Percentiles rank a stretch among this genome's conserved stretches.
Evolutionary conservation across 92 coral and sea anemone species (phyloP).

Genomic region (Porites rus): DNA sequence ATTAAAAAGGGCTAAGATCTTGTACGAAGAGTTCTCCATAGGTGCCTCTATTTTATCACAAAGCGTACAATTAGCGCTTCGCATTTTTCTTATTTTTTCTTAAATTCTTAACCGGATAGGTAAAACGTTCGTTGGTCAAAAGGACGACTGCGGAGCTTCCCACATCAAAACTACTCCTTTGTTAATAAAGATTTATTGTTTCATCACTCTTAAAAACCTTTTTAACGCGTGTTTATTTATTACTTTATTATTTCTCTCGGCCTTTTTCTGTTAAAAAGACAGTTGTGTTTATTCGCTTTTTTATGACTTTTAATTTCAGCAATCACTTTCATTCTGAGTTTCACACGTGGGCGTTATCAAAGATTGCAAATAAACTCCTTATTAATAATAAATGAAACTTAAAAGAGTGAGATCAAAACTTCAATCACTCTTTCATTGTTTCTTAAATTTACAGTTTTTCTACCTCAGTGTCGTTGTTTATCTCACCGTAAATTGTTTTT

Average conservation of each 20-base stretch:
- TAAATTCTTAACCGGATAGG: not conserved
- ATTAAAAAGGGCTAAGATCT: not conserved
- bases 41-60: constrained; percentile 1
- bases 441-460: too few species aligned
- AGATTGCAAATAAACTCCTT: not conserved
- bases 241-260: not conserved
- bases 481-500: not conserved
- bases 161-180: not conserved
- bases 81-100: not conserved
- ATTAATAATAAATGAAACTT: not conserved
- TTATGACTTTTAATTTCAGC: too few species aligned
- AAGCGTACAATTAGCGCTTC: not conserved
- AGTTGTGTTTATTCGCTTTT: not conserved
- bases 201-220: not conserved
- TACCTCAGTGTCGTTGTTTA: not conserved
- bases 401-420: not conserved
- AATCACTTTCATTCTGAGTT: not conserved
- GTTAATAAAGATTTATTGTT: not conserved
- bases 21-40: not conserved
- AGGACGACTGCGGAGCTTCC: not conserved
- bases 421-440: too few species aligned
- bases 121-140: not conserved
- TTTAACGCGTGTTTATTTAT: not conserved
- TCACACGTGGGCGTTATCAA: not conserved
- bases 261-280: too few species aligned